Conservation (phyloP, 2,797 vertebrate genomes). For the Agapornis canus region DNA sequence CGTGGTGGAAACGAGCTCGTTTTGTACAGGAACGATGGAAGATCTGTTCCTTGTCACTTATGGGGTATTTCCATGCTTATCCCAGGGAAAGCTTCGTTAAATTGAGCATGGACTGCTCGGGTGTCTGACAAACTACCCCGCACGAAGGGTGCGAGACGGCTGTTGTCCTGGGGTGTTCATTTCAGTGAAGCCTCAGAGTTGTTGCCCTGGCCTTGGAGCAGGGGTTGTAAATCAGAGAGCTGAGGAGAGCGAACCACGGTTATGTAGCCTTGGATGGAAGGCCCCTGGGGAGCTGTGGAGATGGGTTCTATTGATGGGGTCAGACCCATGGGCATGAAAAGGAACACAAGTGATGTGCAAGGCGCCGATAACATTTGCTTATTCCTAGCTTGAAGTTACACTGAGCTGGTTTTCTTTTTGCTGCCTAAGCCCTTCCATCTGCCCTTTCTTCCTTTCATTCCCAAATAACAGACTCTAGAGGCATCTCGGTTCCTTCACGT, state of each 20-base stretch:
- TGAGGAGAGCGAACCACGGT: background rate
- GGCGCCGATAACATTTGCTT: background rate
- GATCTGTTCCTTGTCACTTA: background rate
- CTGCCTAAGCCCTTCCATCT: background rate
- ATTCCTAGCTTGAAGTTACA: background rate
- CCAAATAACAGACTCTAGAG: background rate
- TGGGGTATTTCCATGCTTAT: background rate
- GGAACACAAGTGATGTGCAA: background rate
- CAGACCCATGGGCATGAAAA: background rate
- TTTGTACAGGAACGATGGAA: background rate
- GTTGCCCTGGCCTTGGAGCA: background rate
- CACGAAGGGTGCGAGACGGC: rapidly evolving
- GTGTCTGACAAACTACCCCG: rapidly evolving
- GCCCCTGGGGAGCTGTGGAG: background rate
- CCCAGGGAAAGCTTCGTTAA: rapidly evolving
- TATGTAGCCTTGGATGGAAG: background rate
- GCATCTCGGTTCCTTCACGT: background rate
- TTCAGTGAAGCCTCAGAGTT: background rate
- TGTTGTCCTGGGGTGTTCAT: rapidly evolving
- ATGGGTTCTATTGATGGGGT: background rate
- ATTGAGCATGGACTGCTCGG: rapidly evolving
- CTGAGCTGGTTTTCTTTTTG: background rate
- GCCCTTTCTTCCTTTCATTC: background rate
- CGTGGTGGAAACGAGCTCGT: no score
- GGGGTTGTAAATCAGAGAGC: background rate